These are phyloP conservation scores for Lepidurus arcticus DNA, from an alignment of 1,140 invertebrate species.

Conservation along the genomic window DNA sequence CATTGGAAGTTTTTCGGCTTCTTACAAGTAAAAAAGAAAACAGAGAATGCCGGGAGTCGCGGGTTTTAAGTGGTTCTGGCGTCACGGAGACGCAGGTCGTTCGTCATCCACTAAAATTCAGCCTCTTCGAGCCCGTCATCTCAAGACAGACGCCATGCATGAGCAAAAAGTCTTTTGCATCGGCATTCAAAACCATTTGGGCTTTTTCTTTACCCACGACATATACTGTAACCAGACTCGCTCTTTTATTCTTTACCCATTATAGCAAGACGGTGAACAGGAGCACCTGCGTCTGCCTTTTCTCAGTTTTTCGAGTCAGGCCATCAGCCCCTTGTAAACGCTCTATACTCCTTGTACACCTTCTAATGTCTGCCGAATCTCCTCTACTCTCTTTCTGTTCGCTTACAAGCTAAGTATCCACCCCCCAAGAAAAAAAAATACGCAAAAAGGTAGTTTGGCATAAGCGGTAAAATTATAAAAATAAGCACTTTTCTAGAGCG, in stretches of 20 bases:
- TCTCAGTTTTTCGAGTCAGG: not conserved
- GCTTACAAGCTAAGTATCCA: too few relatives aligned
- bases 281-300: conserved; percentile 8
- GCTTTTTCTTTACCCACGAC: not conserved
- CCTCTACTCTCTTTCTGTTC: too few relatives aligned
- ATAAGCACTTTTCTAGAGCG: too few relatives aligned
- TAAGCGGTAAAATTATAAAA: too few relatives aligned
- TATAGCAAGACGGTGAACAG: conserved; percentile 15
- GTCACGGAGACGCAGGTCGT: conserved; percentile 17
- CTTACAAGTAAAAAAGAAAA: too few relatives aligned
- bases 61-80: conserved; percentile 17
- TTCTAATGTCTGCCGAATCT: too few relatives aligned
- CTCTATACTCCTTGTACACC: too few relatives aligned
- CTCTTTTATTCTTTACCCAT: not conserved
- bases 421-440: too few relatives aligned
- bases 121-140: conserved; percentile 13
- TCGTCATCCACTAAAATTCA: conserved; percentile 16
- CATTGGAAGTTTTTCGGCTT: too few relatives aligned
- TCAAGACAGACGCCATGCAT: conserved; percentile 5
- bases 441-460: too few relatives aligned
- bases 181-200: not conserved
- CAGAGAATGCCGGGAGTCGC: not conserved
- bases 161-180: conserved; percentile 13
- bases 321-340: not conserved
- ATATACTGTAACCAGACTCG: not conserved